Conservation (phyloP, 92 coral and sea anemone species). For the Epizoanthus scotinus region DNA sequence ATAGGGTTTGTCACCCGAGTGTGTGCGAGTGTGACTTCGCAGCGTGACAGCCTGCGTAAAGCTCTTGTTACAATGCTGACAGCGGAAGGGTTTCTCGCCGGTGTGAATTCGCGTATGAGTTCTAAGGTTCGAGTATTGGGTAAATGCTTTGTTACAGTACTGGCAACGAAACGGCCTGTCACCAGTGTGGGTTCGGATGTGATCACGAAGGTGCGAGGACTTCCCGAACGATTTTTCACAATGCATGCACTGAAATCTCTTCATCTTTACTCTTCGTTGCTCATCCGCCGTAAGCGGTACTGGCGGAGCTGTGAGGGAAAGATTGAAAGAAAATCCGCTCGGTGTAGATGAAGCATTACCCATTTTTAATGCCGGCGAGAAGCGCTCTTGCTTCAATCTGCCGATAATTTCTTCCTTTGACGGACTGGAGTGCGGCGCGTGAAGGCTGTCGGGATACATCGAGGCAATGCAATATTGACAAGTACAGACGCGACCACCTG, state of each 20-base stretch:
- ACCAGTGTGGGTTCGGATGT: slow-evolving; percentile 98
- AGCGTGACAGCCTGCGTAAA: slow-evolving; percentile 98
- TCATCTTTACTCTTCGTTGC: slow-evolving; percentile 77
- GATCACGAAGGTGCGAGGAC: slow-evolving; percentile 99
- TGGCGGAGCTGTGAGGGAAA: slow-evolving; percentile 71
- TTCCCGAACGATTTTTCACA: slow-evolving; percentile 99
- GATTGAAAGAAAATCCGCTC: slow-evolving; percentile 68
- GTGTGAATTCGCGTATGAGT: slow-evolving; percentile 99
- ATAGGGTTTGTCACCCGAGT: slow-evolving; percentile 92
- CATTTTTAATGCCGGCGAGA: slow-evolving; percentile 67
- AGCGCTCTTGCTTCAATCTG: slow-evolving; percentile 71
- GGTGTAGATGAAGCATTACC: slow-evolving; percentile 51
- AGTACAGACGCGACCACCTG: slow-evolving; percentile 93
- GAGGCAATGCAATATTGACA: slow-evolving; percentile 84
- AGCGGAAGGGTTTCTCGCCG: slow-evolving; percentile 95
- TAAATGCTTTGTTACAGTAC: slow-evolving; percentile 94
- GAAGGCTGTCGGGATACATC: slow-evolving; percentile 84
- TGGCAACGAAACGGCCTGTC: slow-evolving; percentile 97
- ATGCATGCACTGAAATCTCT: slow-evolving; percentile 96
- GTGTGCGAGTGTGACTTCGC: slow-evolving; percentile 98
- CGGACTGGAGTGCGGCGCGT: slow-evolving; percentile 60
- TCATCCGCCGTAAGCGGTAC: slow-evolving; percentile 68
- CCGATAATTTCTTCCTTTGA: slow-evolving; percentile 73
- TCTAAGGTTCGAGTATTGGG: slow-evolving; percentile 96
- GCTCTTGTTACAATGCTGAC: slow-evolving; percentile 93